phyloP scores from a whole-genome alignment of 1,140 invertebrate species.

The Trichonephila clavipes region DNA sequence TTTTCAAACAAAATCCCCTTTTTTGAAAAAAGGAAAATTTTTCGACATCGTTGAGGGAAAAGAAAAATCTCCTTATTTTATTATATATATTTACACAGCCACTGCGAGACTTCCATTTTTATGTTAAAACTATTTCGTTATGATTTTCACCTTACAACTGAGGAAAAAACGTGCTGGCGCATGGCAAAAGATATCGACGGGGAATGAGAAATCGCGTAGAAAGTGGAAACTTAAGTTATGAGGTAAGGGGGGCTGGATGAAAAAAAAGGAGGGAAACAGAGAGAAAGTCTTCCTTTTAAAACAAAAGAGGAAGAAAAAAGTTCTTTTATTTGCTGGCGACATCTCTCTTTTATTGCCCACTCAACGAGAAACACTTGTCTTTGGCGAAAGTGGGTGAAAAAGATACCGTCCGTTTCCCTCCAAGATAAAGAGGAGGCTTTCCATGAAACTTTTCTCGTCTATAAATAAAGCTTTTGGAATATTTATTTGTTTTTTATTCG shows the following conservation, averaged over 20 bases:
- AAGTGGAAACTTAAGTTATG: slow-evolving; percentile 21
- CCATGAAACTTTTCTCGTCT: slow-evolving; percentile 41
- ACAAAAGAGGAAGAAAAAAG: slow-evolving; percentile 14
- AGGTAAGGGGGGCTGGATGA: not conserved
- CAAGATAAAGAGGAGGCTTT: not conserved
- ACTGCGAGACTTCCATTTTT: not conserved
- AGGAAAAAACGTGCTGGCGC: not conserved
- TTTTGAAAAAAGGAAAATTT: not conserved
- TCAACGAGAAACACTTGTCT: slow-evolving; percentile 67
- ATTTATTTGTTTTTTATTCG: slow-evolving; percentile 44
- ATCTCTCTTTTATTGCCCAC: slow-evolving; percentile 62
- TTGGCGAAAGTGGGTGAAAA: slow-evolving; percentile 42
- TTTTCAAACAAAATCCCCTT: not conserved
- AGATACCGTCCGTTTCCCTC: slow-evolving; percentile 1
- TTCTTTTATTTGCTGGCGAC: slow-evolving; percentile 18
- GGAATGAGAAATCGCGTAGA: not conserved
- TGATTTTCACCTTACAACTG: not conserved
- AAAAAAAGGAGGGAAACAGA: not conserved
- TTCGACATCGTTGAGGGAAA: not conserved
- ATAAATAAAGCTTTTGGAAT: slow-evolving; percentile 66
- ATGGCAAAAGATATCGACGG: slow-evolving; percentile 6
- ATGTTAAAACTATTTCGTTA: slow-evolving; percentile 20
- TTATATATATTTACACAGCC: not conserved
- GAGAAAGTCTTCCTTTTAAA: slow-evolving; percentile 15
- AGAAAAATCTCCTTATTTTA: not conserved